These are phyloP conservation scores for Vollenhovia emeryi DNA, from an alignment of 1,140 invertebrate genomes.

Conservation along the genomic window DNA sequence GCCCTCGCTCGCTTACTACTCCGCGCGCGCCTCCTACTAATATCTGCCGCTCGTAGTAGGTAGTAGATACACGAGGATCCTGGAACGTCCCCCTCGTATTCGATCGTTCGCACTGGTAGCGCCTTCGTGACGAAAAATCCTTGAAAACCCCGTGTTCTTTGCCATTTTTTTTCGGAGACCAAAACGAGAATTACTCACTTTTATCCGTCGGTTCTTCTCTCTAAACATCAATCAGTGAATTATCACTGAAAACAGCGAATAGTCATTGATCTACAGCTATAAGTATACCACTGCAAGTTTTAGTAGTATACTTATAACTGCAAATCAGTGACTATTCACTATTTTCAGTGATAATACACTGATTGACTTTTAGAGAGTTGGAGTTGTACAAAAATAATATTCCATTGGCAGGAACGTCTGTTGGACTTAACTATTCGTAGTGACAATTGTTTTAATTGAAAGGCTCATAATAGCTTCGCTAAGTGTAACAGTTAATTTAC, in stretches of 20 bases:
- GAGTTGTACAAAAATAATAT: background rate
- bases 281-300: too few species aligned
- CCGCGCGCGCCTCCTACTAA: constrained; percentile 66
- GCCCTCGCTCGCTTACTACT: constrained; percentile 71
- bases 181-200: background rate
- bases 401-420: background rate
- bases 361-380: too few species aligned
- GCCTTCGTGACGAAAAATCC: constrained; percentile 24
- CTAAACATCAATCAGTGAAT: too few species aligned
- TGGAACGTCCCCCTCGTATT: constrained; percentile 30
- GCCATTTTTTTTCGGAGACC: background rate
- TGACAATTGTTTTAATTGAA: background rate
- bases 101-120: background rate
- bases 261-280: too few species aligned
- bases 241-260: too few species aligned
- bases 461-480: background rate
- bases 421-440: background rate
- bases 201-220: background rate
- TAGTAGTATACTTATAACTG: too few species aligned
- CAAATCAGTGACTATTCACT: too few species aligned
- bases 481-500: background rate
- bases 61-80: constrained; percentile 53
- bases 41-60: constrained; percentile 53
- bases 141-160: background rate
- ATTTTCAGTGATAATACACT: too few species aligned